Evolutionary conservation across 2,113 vertebrate genomes (phyloP), one percentile per base, ranked within the genome.

Genomic region (Alosa alosa): DNA sequence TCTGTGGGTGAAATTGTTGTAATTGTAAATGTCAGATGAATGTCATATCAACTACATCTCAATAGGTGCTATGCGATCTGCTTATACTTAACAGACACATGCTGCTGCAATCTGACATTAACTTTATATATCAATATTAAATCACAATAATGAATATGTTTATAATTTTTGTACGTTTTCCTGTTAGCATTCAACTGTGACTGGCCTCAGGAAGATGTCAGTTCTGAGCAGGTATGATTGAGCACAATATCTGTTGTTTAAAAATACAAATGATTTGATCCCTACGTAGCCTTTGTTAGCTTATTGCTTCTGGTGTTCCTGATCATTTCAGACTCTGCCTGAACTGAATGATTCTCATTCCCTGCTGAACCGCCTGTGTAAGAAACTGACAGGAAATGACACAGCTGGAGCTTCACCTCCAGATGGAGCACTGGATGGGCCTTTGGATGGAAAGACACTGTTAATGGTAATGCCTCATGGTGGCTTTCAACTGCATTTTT

Each of bases 291-390:
- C 60, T 7, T 9, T 39, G 25, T 15, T 78, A 22, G 4, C 18
- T 18, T 22, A 22, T 22, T 6, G 4, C 47, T 49, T 22, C 20
- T 22, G 18, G 22, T 60, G 20, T 20, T 60, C 55, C 55, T 60
- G 55, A 60, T 78, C 11, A 15, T 78, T 78, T 39, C 72, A 78
- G 72, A 78, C 25, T 78, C 31, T 78, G 36, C 72, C 72, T 78
- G 72, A 78, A 17, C 72, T 78, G 72, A 36, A 78, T 1, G 11
- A 7, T 39, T 5, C 10, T 31, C 72, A 36, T 78, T 39, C 10
- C 13, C 31, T 78, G 72, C 31, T 78, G 72, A 39, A 4, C 72
- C 2, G 25, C 31, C 72, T 39, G 31, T 78, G 72, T 13, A 39
- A 17, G 31, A 36, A 5, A 15, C 31, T 17, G 11, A 4, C 72